Conservation (phyloP, 1,140 invertebrate species). For the Aphis gossypii region DNA sequence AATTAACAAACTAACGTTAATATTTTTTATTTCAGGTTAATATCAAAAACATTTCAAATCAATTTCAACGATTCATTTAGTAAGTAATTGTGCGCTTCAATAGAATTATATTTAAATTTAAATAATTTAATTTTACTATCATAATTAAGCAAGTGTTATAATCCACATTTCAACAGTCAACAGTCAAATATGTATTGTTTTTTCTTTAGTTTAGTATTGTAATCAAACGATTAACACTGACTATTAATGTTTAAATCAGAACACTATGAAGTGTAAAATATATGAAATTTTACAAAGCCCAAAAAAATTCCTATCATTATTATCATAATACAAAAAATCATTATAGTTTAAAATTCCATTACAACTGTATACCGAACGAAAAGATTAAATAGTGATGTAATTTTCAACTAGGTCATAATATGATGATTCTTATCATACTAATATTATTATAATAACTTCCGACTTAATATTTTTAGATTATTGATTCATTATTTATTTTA, state of each 20-base stretch:
- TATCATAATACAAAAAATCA: background rate
- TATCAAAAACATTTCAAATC: background rate
- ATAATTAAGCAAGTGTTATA: background rate
- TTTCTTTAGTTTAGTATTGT: background rate
- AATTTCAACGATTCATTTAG: background rate
- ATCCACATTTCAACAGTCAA: background rate
- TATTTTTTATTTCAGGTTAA: background rate
- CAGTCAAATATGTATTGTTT: background rate
- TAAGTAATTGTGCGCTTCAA: background rate
- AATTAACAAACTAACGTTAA: background rate
- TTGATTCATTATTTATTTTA: background rate
- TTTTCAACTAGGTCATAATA: too few species aligned
- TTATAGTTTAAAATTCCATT: background rate
- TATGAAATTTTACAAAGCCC: too few species aligned
- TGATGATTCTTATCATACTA: background rate
- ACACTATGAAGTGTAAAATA: background rate
- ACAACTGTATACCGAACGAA: background rate
- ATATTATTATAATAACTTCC: background rate
- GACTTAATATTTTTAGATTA: background rate
- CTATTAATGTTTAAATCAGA: background rate
- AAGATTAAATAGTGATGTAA: too few species aligned
- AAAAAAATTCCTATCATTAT: too few species aligned
- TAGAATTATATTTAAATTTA: background rate
- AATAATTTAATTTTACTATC: background rate
- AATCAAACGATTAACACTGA: background rate